Evolutionary conservation across 2,888 invertebrate species (phyloP), one percentile per base, ranked within the genome.

Genomic region (Eupithecia pulchellata): DNA sequence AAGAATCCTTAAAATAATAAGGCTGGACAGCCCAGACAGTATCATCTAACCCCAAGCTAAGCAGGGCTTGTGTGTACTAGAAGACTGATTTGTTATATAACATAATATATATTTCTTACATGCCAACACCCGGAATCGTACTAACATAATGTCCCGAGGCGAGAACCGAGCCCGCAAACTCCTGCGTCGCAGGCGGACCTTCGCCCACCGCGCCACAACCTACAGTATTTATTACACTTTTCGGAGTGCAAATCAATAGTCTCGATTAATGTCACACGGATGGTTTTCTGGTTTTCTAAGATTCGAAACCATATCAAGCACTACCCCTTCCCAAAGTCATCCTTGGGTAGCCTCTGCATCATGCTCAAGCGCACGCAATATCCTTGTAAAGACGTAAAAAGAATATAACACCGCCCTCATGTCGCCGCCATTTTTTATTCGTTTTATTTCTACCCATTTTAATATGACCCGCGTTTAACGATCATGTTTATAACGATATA

Each of bases 331-430:
- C 47, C 8, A 32, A 17, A 25, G 0, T 27, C 20, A 14, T 62
- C 30, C 58, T 71, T 30, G 34, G 13, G 62, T 58, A 69, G 27
- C 17, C 63, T 29, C 58, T 75, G 71, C 9, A 30, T 30, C 36
- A 20, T 58, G 63, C 68, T 66, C 69, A 60, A 34, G 66, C 68
- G 72, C 75, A 79, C 77, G 80, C 77, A 78, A 78, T 80, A 81
- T 79, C 79, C 79, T 81, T 81, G 80, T 75, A 77, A 71, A 74
- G 79, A 77, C 77, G 76, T 79, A 82, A 82, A 83, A 82, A 82
- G 78, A 75, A 74, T 73, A 73, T 75, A 77, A 78, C 70, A 66
- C 82, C 85, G 82, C 85, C 78, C 82, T 86, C 87, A 87, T 85
- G 73, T 77, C 80, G 76, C 70, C 81, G 83, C 80, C 82, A 82